A percentile compares a stretch with the other conserved stretches of the same genome.
phyloP scores from a whole-genome alignment of 2,888 invertebrate genomes.

The Nebria brevicollis region DNA sequence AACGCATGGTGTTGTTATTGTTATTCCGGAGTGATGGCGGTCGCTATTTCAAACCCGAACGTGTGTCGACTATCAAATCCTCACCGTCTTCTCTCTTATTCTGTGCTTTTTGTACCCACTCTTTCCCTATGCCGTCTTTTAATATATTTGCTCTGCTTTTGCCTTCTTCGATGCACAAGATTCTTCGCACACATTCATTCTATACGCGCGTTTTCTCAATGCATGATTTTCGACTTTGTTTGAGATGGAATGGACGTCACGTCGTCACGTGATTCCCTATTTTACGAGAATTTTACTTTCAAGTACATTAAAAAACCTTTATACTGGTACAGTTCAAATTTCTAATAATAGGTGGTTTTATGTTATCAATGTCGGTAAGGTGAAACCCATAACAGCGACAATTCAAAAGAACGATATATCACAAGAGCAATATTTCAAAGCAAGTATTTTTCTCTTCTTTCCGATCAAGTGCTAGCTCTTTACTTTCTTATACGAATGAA shows the following conservation, averaged over 20 bases:
- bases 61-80: constrained; percentile 28
- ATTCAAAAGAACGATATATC: no score
- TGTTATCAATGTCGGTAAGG: no score
- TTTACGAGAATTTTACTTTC: neutral
- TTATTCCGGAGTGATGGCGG: constrained; percentile 30
- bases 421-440: no score
- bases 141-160: neutral
- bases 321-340: no score
- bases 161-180: neutral
- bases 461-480: no score
- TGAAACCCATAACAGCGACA: no score
- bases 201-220: neutral
- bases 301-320: no score
- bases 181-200: neutral
- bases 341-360: no score
- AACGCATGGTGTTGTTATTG: constrained; percentile 36
- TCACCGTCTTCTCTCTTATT: neutral
- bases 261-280: neutral
- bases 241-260: neutral
- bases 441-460: no score
- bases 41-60: constrained; percentile 37
- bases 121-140: neutral
- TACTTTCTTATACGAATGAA: no score
- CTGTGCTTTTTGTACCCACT: neutral
- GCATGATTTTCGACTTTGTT: neutral